Evolutionary conservation across 2,888 invertebrate species (phyloP), one percentile per base, ranked within the genome.

Genomic region (Acleris emargana): DNA sequence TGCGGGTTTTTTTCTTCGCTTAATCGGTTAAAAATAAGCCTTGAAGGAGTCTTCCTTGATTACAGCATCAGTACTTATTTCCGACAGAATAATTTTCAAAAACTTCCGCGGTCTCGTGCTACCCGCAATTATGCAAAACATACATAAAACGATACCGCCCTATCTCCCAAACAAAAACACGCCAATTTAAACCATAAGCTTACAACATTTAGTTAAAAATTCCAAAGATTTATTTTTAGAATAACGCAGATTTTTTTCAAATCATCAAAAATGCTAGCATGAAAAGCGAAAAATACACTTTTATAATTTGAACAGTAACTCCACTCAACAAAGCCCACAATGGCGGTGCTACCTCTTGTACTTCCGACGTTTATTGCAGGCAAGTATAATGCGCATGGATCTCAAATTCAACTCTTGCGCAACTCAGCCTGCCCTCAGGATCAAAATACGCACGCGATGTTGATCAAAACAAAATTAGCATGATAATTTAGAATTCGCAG

Each of bases 391-490:
- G 18, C 58, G 54, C 59, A 49, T 42, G 47, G 57, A 42, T 62
- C 54, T 49, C 49, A 9, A 20, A 20, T 53, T 17, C 28, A 17
- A n/a, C 20, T 58, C 16, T 64, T 64, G 28, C 58, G 64, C 53
- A 59, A 59, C 53, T 20, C 64, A 64, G 58, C 58, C 64, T 18
- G 53, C 64, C 53, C 13, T 13, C 25, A 52, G 63, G 47, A 17
- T 51, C 49, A 53, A 42, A 53, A 58, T 47, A 38, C 22, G 58
- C 64, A 64, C 58, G 63, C 63, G 38, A 58, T 58, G 25, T 18
- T n/a, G 22, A 47, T 59, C 54, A 54, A 64, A 58, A 64, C 64
- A 59, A 59, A 58, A 54, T 54, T 42, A 54, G 22, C 2, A 38
- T 54, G 20, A 38, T 54, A 16, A 54, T 54, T 54, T 38, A 38